Conservation (phyloP, 2,797 vertebrate species). For the Kryptopterus vitreolus region DNA sequence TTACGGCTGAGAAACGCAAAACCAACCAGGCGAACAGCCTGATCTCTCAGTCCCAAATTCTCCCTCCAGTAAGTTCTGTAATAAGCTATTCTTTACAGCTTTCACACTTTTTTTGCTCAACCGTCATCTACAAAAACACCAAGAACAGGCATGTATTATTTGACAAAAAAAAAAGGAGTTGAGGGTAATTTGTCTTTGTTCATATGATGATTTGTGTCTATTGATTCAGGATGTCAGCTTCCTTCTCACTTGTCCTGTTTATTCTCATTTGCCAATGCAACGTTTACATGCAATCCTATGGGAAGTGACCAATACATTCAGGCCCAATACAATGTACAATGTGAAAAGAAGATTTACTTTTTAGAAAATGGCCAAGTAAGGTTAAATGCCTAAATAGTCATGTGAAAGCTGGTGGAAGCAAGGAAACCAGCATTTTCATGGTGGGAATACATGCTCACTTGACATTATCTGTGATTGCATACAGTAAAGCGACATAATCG, state of each 20-base stretch:
- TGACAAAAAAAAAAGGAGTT: not conserved
- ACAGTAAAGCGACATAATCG: not conserved
- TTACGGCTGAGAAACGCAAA: constrained; percentile 76
- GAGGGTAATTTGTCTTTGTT: not conserved
- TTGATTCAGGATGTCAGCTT: constrained; percentile 3
- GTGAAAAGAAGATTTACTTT: not conserved
- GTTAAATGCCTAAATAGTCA: not conserved
- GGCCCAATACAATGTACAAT: not conserved
- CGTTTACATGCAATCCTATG: not conserved
- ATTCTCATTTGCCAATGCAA: too few species aligned
- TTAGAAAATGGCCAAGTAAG: not conserved
- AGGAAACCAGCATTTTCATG: not conserved
- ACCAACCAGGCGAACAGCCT: constrained; percentile 85
- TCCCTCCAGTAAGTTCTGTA: constrained; percentile 75
- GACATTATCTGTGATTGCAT: not conserved
- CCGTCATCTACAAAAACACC: not conserved
- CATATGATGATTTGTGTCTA: not conserved
- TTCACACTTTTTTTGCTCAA: not conserved
- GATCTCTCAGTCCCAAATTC: constrained; percentile 82
- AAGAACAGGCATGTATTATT: constrained; percentile 2
- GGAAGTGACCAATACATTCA: not conserved
- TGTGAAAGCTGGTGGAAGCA: not conserved
- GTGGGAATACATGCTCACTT: not conserved
- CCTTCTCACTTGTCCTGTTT: not conserved
- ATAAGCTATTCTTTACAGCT: not conserved